Evolutionary conservation across 2,113 vertebrate genomes (phyloP), one percentile per base, ranked within the genome.

Genomic region (Brachionichthys hirsutus): DNA sequence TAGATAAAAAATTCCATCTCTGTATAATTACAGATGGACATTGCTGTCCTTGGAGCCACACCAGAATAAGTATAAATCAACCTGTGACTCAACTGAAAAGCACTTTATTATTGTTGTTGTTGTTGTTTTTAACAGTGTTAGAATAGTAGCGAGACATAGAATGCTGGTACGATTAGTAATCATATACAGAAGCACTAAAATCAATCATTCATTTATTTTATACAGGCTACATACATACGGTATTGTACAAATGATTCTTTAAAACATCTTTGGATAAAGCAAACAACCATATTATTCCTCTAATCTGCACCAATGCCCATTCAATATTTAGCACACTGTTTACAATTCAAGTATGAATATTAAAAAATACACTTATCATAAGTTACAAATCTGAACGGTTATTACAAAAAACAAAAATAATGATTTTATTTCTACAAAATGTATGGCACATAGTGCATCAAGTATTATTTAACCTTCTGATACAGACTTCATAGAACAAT

Each of bases 381-480:
- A 89, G 81, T 90, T 87, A 89, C 81, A 83, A 77, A 78, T 75
- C 77, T 76, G 78, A 76, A 84, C 46, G 82, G 85, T 88, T 89
- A 85, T 87, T 85, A 67, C 73, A 80, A 78, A 79, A 70, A 68
- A 54, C 18, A 48, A 43, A 67, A 76, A 66, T 79, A 52, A 79
- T 63, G 77, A 85, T 85, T 85, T 85, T 50, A 69, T 81, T 82
- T 90, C 83, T 85, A 89, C 76, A 88, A 80, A 84, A 82, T 82
- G 80, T 70, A 85, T 87, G 91, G 92, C 94, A 97, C 93, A 95
- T 89, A 94, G 94, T 96, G 93, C 94, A 93, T 91, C 91, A 93
- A 92, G 89, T 92, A 92, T 82, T 86, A 75, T 72, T 87, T 80
- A 77, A 47, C 77, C 92, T 94, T 94, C 92, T 95, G 94, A 96